phyloP scores from a whole-genome alignment of 2,888 invertebrate genomes.

The Dromius quadrimaculatus region DNA sequence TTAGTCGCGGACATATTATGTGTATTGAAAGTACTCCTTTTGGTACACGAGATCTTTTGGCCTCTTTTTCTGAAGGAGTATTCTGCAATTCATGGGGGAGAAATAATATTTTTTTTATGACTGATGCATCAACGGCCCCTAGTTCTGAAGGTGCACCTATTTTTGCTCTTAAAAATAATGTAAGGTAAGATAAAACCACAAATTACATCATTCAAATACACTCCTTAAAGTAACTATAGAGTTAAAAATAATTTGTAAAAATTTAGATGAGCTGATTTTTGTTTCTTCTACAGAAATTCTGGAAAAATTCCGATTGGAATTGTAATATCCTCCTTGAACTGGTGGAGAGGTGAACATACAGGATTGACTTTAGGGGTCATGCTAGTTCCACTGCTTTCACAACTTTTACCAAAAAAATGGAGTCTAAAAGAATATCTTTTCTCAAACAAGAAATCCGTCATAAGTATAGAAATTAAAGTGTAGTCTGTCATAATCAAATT shows the following conservation, averaged over 20 bases:
- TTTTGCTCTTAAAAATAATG: conserved; percentile 60
- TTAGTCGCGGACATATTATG: conserved; percentile 55
- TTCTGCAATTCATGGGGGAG: conserved; percentile 71
- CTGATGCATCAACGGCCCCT: conserved; percentile 71
- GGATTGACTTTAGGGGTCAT: conserved; percentile 73
- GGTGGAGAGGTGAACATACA: conserved; percentile 76
- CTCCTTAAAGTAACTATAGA: no score
- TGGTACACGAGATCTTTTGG: conserved; percentile 69
- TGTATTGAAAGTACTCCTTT: conserved; percentile 63
- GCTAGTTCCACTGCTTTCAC: conserved; percentile 64
- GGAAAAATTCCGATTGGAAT: conserved; percentile 65
- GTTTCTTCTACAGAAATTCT: conserved; percentile 45
- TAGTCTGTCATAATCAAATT: no score
- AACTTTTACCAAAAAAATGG: conserved; percentile 51
- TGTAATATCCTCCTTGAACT: conserved; percentile 72
- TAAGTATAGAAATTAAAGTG: conserved; percentile 30
- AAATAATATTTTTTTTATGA: conserved; percentile 69
- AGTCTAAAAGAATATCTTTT: conserved; percentile 20
- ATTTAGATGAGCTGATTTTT: no score
- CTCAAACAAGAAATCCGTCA: conserved; percentile 41
- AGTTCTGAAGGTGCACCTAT: conserved; percentile 75
- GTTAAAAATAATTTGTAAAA: no score
- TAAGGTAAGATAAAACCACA: no score
- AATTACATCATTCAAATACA: no score
- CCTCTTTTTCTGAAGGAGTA: conserved; percentile 71